Conservation (phyloP, 2,888 invertebrate genomes). For the Meteorus cinctellus region DNA sequence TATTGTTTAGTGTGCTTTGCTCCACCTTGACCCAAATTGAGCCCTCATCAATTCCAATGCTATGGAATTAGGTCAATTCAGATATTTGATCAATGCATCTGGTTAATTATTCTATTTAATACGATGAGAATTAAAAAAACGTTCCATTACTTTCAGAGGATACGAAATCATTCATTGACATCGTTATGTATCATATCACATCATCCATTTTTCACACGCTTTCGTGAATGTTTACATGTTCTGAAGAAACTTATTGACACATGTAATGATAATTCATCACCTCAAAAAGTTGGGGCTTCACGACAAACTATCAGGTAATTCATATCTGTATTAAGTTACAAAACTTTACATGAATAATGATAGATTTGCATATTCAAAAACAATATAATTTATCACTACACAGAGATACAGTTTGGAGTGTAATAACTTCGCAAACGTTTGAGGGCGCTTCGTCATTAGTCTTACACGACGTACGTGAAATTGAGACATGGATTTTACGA, state of each 20-base stretch:
- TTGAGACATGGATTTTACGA: constrained; percentile 98
- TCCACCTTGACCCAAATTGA: too few relatives aligned
- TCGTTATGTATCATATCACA: constrained; percentile 98
- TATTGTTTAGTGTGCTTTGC: too few relatives aligned
- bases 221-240: constrained; percentile 97
- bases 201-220: constrained; percentile 99
- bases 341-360: too few relatives aligned
- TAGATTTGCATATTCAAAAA: neutral
- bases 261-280: constrained; percentile 95
- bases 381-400: constrained; percentile 18
- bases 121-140: neutral
- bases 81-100: too few relatives aligned
- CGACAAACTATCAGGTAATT: constrained; percentile 87
- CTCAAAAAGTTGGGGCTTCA: constrained; percentile 91
- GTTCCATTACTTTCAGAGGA: constrained; percentile 76
- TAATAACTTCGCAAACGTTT: constrained; percentile 87
- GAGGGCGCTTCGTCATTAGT: constrained; percentile 91
- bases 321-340: neutral
- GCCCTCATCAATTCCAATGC: too few relatives aligned
- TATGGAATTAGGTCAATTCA: too few relatives aligned
- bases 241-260: constrained; percentile 97
- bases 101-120: too few relatives aligned
- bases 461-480: constrained; percentile 96
- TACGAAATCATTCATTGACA: constrained; percentile 94
- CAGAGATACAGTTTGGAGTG: constrained; percentile 97